Conservation (phyloP, 37 sponge, comb jelly and placozoan genomes). For the Bolinopsis microptera region DNA sequence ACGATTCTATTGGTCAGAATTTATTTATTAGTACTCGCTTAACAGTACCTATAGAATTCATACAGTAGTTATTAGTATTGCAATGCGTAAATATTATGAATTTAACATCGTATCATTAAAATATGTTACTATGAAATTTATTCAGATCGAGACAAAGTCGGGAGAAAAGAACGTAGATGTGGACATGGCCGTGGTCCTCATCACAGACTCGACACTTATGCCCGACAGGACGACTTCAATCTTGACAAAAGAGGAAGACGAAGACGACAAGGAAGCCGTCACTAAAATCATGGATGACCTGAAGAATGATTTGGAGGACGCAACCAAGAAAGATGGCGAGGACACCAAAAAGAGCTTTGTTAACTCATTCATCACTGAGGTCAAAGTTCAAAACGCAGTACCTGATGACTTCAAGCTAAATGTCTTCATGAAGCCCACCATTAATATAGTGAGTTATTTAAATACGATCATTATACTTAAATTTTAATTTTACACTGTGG, state of each 20-base stretch:
- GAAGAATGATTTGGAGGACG: background rate
- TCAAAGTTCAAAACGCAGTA: background rate
- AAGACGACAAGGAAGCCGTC: background rate
- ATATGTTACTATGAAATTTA: no score
- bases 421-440: slow-evolving; percentile 20
- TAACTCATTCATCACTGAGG: slow-evolving; percentile 26
- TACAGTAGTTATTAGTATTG: no score
- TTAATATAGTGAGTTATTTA: slow-evolving; percentile 53
- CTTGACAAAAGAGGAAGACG: background rate
- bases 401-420: background rate
- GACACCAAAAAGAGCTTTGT: background rate
- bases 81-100: background rate
- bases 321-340: background rate
- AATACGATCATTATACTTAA: no score
- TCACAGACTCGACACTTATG: background rate
- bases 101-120: background rate
- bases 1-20: slow-evolving; percentile 28
- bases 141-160: background rate
- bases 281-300: background rate
- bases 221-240: background rate
- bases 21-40: no score
- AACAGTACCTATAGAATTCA: no score
- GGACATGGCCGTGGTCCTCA: slow-evolving; percentile 34
- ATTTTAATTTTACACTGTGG: no score
- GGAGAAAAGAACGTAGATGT: background rate